Evolutionary conservation across 1,140 invertebrate genomes (phyloP), one percentile per base, ranked within the genome.

Genomic region (Lepidurus packardi): DNA sequence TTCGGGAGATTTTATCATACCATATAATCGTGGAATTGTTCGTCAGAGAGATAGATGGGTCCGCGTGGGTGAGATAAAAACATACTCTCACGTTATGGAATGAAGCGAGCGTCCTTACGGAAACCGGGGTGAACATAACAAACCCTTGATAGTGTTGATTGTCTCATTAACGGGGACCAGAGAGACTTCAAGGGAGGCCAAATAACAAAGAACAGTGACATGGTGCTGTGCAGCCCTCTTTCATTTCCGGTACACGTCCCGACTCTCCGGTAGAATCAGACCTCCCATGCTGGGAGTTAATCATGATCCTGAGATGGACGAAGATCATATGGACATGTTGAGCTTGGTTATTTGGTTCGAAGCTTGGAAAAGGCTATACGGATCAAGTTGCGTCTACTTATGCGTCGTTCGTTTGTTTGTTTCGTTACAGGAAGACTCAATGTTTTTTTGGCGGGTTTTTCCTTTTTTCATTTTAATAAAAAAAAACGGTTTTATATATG

Each of bases 251-350:
- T 65, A 47, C 16, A 21, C 53, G 9, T 65, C 53, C 53, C 53
- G 16, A 65, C 53, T 65, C 16, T 13, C 16, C 53, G 53, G 9
- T 65, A 65, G 53, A 13, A 65, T 65, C 53, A 13, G 53, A 65
- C 16, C 53, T 65, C 53, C 53, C 53, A 65, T 65, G 53, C 53
- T 65, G 53, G 53, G 53, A 65, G 53, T 65, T 65, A 65, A 65
- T 65, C 53, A 65, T 65, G 53, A 65, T 65, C 13, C 13, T 16
- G 53, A 5, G 53, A 34, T 34, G 34, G 34, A 34, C 34, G 34
- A 34, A 34, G 34, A 65, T 65, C 53, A 7, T 65, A 65, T 65
- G 53, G 53, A 21, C 53, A 65, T 65, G 53, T 65, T 65, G 53
- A 65, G 21, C 21, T 65, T 65, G 53, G 21, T 65, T 65, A n/a